phyloP scores from a whole-genome alignment of 2,888 invertebrate species.

The Chymomyza caudatula region DNA sequence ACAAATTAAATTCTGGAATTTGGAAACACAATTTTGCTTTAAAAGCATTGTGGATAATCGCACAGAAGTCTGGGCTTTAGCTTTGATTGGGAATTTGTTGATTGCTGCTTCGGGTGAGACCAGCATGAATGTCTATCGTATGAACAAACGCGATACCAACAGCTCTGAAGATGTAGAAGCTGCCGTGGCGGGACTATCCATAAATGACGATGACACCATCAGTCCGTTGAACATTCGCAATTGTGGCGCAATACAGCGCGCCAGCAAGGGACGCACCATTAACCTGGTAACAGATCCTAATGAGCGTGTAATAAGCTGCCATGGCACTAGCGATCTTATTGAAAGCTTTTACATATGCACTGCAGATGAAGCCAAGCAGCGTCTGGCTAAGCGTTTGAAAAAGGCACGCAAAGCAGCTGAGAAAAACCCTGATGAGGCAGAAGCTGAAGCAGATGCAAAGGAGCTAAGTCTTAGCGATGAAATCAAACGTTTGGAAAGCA shows the following conservation, averaged over 20 bases:
- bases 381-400: constrained; percentile 87
- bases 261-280: constrained; percentile 88
- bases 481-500: constrained; percentile 83
- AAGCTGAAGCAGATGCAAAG: constrained; percentile 45
- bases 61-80: constrained; percentile 93
- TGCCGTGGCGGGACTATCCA: constrained; percentile 76
- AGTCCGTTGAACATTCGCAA: constrained; percentile 86
- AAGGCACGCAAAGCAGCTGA: constrained; percentile 79
- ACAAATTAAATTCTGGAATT: constrained; percentile 97
- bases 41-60: constrained; percentile 94
- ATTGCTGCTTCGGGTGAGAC: constrained; percentile 93
- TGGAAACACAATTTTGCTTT: constrained; percentile 96
- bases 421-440: constrained; percentile 61
- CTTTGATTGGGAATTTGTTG: constrained; percentile 87
- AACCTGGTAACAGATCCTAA: constrained; percentile 86
- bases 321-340: constrained; percentile 88
- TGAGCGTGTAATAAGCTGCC: constrained; percentile 87
- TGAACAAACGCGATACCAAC: constrained; percentile 79
- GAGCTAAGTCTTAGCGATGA: constrained; percentile 84
- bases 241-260: constrained; percentile 88
- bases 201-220: constrained; percentile 76
- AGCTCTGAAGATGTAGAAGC: constrained; percentile 79
- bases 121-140: constrained; percentile 90
- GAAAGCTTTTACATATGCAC: constrained; percentile 91
- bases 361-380: constrained; percentile 85